These are phyloP conservation scores for Phenganax marumi DNA, from an alignment of 92 coral and sea anemone species.

Conservation along the genomic window DNA sequence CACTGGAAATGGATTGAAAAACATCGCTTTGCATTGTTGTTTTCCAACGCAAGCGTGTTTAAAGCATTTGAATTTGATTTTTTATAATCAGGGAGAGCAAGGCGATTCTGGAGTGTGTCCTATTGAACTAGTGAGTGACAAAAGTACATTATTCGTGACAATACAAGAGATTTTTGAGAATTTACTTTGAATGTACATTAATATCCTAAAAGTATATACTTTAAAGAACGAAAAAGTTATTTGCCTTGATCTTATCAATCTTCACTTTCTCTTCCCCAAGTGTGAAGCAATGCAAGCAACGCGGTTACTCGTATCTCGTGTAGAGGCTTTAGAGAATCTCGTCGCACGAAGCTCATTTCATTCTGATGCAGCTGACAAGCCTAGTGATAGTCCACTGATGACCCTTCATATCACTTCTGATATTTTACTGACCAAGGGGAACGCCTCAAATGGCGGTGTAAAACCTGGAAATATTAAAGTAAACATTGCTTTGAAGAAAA, in stretches of 20 bases:
- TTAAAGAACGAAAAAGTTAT: neutral
- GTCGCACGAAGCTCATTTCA: neutral
- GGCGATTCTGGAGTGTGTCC: constrained; percentile 32
- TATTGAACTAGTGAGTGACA: constrained; percentile 17
- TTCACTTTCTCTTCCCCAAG: neutral
- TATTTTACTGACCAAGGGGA: constrained; percentile 31
- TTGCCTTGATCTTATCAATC: neutral
- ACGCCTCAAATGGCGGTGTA: constrained; percentile 10
- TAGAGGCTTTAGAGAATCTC: constrained; percentile 15
- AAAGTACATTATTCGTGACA: neutral
- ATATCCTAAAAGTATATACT: neutral
- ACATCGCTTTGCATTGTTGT: too few species aligned
- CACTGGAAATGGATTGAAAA: too few species aligned
- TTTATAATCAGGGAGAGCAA: constrained; percentile 11
- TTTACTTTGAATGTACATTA: neutral
- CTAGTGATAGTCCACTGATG: constrained; percentile 17
- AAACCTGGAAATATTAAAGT: constrained; percentile 17
- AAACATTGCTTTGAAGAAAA: constrained; percentile 34
- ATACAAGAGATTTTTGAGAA: neutral
- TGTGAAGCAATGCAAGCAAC: constrained; percentile 23
- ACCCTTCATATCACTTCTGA: constrained; percentile 40
- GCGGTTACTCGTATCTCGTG: constrained; percentile 15
- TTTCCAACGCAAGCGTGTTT: too few species aligned
- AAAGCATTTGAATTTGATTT: too few species aligned
- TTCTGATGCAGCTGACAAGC: neutral